Percentiles rank a stretch among this genome's conserved stretches.
Evolutionary conservation across 2,888 invertebrate genomes (phyloP).

Genomic region (Azorinus chamasolen): DNA sequence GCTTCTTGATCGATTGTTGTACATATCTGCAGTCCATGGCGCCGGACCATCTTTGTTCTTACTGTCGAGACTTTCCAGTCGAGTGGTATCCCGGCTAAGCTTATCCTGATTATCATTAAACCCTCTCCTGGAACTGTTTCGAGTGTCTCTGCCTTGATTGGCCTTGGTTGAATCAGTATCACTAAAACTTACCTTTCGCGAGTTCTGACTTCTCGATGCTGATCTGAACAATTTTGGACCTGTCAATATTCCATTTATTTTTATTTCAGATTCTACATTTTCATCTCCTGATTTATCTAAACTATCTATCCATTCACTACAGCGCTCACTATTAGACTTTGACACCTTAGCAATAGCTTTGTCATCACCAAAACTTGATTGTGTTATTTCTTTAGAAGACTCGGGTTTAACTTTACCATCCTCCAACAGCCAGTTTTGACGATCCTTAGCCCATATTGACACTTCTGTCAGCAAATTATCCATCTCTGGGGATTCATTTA

Average conservation of each 20-base stretch:
- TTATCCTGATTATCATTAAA: too few species aligned
- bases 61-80: not conserved
- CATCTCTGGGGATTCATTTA: constrained; percentile 17
- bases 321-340: constrained; percentile 37
- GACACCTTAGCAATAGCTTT: constrained; percentile 41
- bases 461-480: constrained; percentile 55
- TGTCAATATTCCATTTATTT: constrained; percentile 48
- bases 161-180: not conserved
- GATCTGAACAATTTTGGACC: constrained; percentile 57
- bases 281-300: constrained; percentile 12
- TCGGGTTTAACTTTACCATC: constrained; percentile 20
- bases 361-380: constrained; percentile 33
- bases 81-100: too few species aligned
- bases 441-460: constrained; percentile 57
- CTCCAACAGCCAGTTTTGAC: constrained; percentile 56
- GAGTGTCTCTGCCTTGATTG: too few species aligned
- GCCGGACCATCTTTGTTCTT: constrained; percentile 5
- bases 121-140: too few species aligned
- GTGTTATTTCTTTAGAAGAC: constrained; percentile 30
- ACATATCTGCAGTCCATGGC: constrained; percentile 52
- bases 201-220: constrained; percentile 13
- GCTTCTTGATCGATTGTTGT: constrained; percentile 23
- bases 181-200: constrained; percentile 25
- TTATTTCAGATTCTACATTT: constrained; percentile 11
- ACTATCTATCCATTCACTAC: constrained; percentile 51